Base-by-base conservation (phyloP, 1,140 invertebrate species). In the Anastatus disparis region DNA sequence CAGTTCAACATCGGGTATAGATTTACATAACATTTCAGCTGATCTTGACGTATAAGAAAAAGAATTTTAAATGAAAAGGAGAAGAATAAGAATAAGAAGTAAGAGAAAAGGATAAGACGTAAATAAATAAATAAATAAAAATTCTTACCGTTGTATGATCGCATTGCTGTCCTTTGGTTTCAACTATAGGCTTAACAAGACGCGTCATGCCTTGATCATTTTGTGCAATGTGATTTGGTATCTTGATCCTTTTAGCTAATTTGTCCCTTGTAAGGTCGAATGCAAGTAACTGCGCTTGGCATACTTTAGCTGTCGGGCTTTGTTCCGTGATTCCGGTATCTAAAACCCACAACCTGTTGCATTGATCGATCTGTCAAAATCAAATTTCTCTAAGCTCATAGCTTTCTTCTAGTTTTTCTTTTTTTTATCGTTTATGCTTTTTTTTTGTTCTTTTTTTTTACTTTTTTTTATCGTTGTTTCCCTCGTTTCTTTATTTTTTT, bases 311-410 rank as follows among this genome's bases (percentile, higher is more conserved):
- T 15, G 38, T 44, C n/a, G n/a, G n/a, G n/a, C 35, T 12, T 3
- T 56, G 40, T 52, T 71, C 62, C 31, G 26, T 27, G 31, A 71
- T 65, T 44, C 69, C 53, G 42, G 69, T 71, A 71, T 71, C 69
- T 65, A 71, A 71, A 71, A 71, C 62, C 69, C 62, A 71, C 62
- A 71, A 65, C 62, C 69, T 65, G 69, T 71, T 71, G 69, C 62
- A 71, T 71, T 71, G 62, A 71, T 65, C 62, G 69, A 71, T 71
- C 62, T 71, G 69, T 65, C 62, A 65, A 71, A 71, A 65, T 71
- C 52, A 71, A 71, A 71, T 71, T 65, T 50, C 20, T 58, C 24
- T 70, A 46, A 70, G 68, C 67, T 70, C 56, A 70, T 44, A 44
- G 48, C 58, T 70, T 61, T 53, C 29, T 53, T 67, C 42, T 4